Evolutionary conservation across 2,113 vertebrate genomes (phyloP).

Genomic region (Pheucticus melanocephalus): DNA sequence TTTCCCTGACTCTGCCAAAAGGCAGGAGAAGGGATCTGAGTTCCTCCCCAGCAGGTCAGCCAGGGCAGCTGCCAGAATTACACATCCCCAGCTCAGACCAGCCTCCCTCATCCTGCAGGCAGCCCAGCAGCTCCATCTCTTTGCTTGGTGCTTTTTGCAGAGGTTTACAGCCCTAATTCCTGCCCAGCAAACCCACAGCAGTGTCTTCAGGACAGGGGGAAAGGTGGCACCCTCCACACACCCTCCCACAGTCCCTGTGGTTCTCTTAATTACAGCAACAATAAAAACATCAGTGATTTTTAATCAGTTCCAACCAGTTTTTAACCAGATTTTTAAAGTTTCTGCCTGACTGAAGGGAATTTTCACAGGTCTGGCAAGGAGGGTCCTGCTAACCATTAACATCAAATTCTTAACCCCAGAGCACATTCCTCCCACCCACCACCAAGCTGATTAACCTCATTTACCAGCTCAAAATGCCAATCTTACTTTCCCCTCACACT

Average conservation of each 20-base stretch:
- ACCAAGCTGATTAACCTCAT: constrained; percentile 31
- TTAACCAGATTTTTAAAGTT: background rate
- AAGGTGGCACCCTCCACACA: background rate
- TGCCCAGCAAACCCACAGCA: background rate
- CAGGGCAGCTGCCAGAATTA: background rate
- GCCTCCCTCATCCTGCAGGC: background rate
- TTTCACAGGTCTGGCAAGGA: background rate
- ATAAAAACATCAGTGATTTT: background rate
- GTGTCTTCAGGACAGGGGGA: background rate
- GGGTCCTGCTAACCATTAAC: background rate
- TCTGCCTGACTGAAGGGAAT: background rate
- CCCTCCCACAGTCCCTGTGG: background rate
- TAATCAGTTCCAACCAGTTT: background rate
- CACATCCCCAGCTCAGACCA: background rate
- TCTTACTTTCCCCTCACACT: background rate
- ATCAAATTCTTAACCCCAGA: background rate
- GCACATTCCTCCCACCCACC: background rate
- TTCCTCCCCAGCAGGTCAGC: background rate
- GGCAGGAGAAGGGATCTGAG: background rate
- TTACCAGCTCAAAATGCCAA: background rate
- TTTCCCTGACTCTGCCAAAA: background rate
- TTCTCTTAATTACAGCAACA: background rate
- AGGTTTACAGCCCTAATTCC: background rate
- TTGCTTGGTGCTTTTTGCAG: background rate
- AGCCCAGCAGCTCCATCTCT: background rate